Evolutionary conservation across 2,113 vertebrate genomes (phyloP), one percentile per base, ranked within the genome.

Genomic region (Chunga burmeisteri): DNA sequence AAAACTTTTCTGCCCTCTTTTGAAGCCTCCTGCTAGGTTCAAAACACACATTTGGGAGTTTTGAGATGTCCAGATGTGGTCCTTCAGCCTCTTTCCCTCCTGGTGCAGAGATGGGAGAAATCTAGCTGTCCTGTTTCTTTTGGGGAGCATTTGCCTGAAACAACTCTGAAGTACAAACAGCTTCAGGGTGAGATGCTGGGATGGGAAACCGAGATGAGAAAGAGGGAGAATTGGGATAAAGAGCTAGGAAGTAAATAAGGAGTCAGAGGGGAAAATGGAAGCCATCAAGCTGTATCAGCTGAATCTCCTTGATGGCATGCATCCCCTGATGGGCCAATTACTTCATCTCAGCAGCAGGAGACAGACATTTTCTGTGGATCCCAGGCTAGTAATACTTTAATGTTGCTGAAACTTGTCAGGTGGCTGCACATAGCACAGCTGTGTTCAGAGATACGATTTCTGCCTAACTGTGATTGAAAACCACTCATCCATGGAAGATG

Each of bases 261-360:
- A 96, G 38, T 53, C 53, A 92, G 50, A 90, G 40, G 38, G 63
- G 68, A 91, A 61, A 95, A 86, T 58, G 81, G 90, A 95, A 96
- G 73, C 73, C 58, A 89, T 93, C 65, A 91, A 40, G 23, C 38
- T 78, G 4, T 88, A 62, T 81, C 86, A 78, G 56, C 65, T 50
- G 67, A 83, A 92, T 83, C 85, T 93, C 75, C 77, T 72, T 92
- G 59, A 62, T 86, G 82, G 38, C 82, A 94, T 56, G 34, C 75
- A 88, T 63, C 77, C 68, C 86, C 93, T 96, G 91, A 93, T 93
- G 86, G 81, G 87, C 90, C 94, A 94, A 90, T 97, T 97, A 93
- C 80, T 94, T 93, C 63, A 67, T 86, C 88, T 96, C 75, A 74
- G 77, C 82, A 93, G 86, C 59, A 88, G 40, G 55, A 95, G 58